A percentile compares a stretch with the other conserved stretches of the same genome.
Conservation (phyloP, 2,888 invertebrate genomes). For the Itoplectis maculator region DNA sequence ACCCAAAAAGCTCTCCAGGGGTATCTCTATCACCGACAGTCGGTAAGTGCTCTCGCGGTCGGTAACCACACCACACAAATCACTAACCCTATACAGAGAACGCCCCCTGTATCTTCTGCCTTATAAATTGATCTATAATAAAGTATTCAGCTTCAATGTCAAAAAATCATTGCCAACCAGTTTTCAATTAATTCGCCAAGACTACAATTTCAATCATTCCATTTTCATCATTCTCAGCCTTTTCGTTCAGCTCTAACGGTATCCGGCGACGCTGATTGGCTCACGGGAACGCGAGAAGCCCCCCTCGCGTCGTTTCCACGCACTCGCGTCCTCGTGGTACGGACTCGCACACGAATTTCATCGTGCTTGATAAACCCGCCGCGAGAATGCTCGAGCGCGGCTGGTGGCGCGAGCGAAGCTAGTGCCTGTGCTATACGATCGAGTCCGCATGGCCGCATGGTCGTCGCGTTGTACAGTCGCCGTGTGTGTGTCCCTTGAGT, state of each 20-base stretch:
- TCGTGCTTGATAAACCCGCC: neutral
- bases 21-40: neutral
- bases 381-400: slow-evolving; percentile 8
- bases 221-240: neutral
- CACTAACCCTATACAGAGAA: neutral
- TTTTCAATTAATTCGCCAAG: neutral
- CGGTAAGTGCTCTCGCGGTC: neutral
- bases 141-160: neutral
- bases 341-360: slow-evolving; percentile 10
- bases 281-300: neutral
- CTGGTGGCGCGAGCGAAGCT: neutral
- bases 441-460: neutral
- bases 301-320: neutral
- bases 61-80: too few species aligned
- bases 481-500: slow-evolving; percentile 36
- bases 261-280: slow-evolving; percentile 9
- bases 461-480: slow-evolving; percentile 3
- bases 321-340: neutral
- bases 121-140: neutral
- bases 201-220: neutral
- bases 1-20: too few species aligned
- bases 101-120: neutral
- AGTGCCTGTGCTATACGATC: neutral
- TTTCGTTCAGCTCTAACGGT: neutral
- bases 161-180: neutral